Evolutionary conservation across 1,140 invertebrate genomes (phyloP).

Genomic region (Araneus ventricosus): DNA sequence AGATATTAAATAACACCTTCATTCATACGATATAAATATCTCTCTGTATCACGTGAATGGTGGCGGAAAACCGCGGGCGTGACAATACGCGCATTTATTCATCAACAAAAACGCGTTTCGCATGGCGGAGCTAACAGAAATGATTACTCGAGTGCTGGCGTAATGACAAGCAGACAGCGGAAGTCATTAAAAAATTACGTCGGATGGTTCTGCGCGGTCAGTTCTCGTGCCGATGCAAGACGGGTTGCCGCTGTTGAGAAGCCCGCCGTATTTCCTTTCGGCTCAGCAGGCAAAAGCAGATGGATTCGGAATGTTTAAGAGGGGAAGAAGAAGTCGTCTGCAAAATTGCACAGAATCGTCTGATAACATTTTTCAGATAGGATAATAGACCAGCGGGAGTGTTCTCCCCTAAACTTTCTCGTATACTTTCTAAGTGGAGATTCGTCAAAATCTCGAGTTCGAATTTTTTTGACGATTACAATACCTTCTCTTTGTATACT

Average conservation of each 20-base stretch:
- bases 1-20: background rate
- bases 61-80: background rate
- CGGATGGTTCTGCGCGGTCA: conserved; percentile 18
- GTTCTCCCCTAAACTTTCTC: no score
- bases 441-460: no score
- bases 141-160: background rate
- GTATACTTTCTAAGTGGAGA: no score
- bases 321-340: background rate
- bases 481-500: no score
- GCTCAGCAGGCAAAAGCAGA: background rate
- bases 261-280: background rate
- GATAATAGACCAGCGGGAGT: no score
- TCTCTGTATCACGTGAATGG: background rate
- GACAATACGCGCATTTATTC: background rate
- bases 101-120: background rate
- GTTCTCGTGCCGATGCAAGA: background rate
- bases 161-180: conserved; percentile 52
- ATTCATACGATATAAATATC: conserved; percentile 2
- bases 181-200: conserved; percentile 60
- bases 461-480: no score
- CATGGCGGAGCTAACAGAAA: background rate
- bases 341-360: background rate
- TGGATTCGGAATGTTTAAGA: background rate
- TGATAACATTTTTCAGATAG: no score
- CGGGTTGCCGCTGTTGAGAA: background rate